Evolutionary conservation across 2,888 invertebrate genomes (phyloP), one percentile per base, ranked within the genome.

Genomic region (Mesorhabditis spiculigera): DNA sequence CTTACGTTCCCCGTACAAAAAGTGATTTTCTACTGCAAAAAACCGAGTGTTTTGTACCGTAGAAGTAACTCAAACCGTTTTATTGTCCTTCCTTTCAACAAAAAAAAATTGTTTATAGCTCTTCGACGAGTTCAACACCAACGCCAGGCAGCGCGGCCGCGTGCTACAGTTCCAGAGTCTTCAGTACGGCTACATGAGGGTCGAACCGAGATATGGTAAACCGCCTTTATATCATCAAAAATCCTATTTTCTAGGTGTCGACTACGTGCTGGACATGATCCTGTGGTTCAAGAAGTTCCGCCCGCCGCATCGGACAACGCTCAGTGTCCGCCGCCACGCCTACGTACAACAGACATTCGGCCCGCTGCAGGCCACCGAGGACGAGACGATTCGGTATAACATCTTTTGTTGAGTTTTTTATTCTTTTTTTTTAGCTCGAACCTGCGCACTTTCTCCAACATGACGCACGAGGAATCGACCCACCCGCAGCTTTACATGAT

Each of bases 81-180:
- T 28, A 28, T 28, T 28, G 28, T 28, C 28, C 28, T 28, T 45
- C 43, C 43, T 65, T 42, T n/a, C 43, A n/a, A n/a, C n/a, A n/a
- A n/a, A n/a, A n/a, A 5, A 65, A 28, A 28, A 28, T 3, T 28
- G 28, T 28, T 28, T 28, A 28, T 85, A 88, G 83, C 78, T 88
- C 4, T 87, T 88, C 82, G 86, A 87, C 66, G 85, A 87, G 43
- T 86, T 88, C 70, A 88, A 88, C 73, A 78, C 82, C 70, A 87
- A 88, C 76, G 87, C 88, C 4, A 85, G 87, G 6, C 86, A 87
- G 72, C 79, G 86, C 58, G 88, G 88, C 4, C 90, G 97, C 10
- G 91, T 94, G 50, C 94, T 97, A 71, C 95, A 96, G 87, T 96
- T 94, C 88, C 93, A 94, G 84, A 93, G 95, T 86, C 90, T 95